phyloP scores from a whole-genome alignment of 2,797 vertebrate species.

The Brachymystax lenok region DNA sequence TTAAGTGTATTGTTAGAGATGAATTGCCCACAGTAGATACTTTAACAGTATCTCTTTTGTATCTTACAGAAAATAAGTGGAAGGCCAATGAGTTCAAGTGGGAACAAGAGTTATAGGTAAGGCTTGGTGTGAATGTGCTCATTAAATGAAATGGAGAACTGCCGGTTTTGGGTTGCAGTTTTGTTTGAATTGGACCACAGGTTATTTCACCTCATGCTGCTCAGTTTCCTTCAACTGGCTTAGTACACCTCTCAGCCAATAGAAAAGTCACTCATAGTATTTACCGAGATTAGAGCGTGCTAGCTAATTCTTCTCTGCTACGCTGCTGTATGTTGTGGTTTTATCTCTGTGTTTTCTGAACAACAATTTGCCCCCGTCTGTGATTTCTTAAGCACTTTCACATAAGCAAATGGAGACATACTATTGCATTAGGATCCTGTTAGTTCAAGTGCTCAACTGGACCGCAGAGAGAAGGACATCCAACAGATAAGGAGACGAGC shows the following conservation, averaged over 20 bases:
- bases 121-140: neutral
- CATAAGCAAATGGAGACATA: neutral
- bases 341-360: conserved; percentile 8
- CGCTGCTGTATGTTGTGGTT: conserved; percentile 36
- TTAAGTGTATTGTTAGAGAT: neutral
- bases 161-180: neutral
- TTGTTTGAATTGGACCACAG: neutral
- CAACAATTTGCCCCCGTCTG: neutral
- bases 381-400: conserved; percentile 1
- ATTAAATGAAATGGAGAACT: neutral
- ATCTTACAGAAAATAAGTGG: conserved; percentile 83
- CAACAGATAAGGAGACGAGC: conserved; percentile 85
- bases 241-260: conserved; percentile 43
- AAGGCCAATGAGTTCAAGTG: conserved; percentile 81
- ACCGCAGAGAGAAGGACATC: conserved; percentile 85
- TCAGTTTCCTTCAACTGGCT: conserved; percentile 26
- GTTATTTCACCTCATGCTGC: conserved; percentile 7
- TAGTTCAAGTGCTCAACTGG: conserved; percentile 71
- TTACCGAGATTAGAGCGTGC: conserved; percentile 74
- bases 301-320: neutral
- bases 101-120: conserved; percentile 88
- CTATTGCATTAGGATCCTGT: neutral
- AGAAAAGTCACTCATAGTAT: conserved; percentile 16
- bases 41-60: conserved; percentile 14
- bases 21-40: neutral